These are phyloP conservation scores for Hylaeus volcanicus DNA, from an alignment of 1,140 invertebrate species.

Conservation along the genomic window DNA sequence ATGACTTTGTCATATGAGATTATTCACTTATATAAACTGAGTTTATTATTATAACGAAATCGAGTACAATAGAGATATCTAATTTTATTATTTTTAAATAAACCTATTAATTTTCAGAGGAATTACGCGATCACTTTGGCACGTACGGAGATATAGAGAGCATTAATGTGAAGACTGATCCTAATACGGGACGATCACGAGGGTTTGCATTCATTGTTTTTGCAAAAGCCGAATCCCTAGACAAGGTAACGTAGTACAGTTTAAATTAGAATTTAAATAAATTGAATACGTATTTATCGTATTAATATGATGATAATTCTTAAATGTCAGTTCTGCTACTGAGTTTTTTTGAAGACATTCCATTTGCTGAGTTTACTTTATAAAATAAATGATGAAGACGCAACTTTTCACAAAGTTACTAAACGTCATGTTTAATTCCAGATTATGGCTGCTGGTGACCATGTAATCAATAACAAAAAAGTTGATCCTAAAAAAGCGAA, in stretches of 20 bases:
- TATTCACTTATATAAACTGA: constrained; percentile 47
- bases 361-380: constrained; percentile 48
- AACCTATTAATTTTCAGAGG: constrained; percentile 86
- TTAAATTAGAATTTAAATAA: constrained; percentile 24
- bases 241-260: constrained; percentile 85
- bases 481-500: constrained; percentile 97
- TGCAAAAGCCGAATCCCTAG: constrained; percentile 91
- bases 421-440: constrained; percentile 64
- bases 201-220: constrained; percentile 98
- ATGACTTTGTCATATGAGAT: constrained; percentile 74
- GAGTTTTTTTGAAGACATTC: constrained; percentile 74
- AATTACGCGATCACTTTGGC: constrained; percentile 94
- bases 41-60: background rate
- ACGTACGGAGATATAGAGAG: constrained; percentile 95
- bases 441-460: constrained; percentile 90
- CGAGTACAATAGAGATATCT: background rate
- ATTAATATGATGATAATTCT: constrained; percentile 65
- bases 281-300: constrained; percentile 33
- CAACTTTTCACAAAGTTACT: background rate
- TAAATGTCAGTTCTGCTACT: constrained; percentile 79
- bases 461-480: constrained; percentile 95
- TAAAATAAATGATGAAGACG: constrained; percentile 2
- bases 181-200: constrained; percentile 92
- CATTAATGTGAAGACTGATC: constrained; percentile 96
- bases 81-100: constrained; percentile 27